Base-by-base conservation (phyloP, 2,888 invertebrate species). In the Biston stratarius region DNA sequence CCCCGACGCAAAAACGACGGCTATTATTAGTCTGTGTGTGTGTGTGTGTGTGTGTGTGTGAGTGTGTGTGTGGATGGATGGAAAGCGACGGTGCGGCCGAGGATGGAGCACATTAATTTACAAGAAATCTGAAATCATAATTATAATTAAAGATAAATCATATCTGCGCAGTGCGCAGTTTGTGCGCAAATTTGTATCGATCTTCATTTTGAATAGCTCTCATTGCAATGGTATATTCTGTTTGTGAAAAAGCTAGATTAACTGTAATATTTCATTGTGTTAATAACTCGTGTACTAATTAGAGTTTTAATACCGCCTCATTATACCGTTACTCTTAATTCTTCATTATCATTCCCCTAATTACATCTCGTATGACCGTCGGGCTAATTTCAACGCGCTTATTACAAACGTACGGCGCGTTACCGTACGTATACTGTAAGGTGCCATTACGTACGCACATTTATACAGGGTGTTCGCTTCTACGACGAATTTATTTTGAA, bases 311-410 rank as follows among this genome's bases (percentile, higher is more conserved):
- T 38, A 34, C 49, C 42, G 14, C 24, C 56, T 40, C 61, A 66
- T 66, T 61, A 61, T 1, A 38, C 51, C 47, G 51, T 45, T 56
- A 65, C 34, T 51, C 49, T 34, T 57, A 58, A 67, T 48, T 48
- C 53, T 63, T 56, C 59, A 67, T 63, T 60, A 67, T 55, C 58
- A 49, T 62, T 15, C 53, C 48, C 44, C 55, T 62, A 59, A 68
- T 64, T 60, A 63, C 49, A 47, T 55, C 59, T 56, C 51, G 24
- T 57, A 61, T 61, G 63, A 52, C 56, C 51, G 55, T 42, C 53
- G n/a, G 47, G 63, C 47, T 64, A 68, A 64, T 68, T 62, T 57
- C 44, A 33, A 36, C 63, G 42, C 62, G 67, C 59, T 51, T 56
- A 53, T 55, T 49, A 59, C 52, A 45, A 59, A 36, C 49, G 59